Evolutionary conservation across 2,888 invertebrate species (phyloP), one percentile per base, ranked within the genome.

Genomic region (Abrostola tripartita): DNA sequence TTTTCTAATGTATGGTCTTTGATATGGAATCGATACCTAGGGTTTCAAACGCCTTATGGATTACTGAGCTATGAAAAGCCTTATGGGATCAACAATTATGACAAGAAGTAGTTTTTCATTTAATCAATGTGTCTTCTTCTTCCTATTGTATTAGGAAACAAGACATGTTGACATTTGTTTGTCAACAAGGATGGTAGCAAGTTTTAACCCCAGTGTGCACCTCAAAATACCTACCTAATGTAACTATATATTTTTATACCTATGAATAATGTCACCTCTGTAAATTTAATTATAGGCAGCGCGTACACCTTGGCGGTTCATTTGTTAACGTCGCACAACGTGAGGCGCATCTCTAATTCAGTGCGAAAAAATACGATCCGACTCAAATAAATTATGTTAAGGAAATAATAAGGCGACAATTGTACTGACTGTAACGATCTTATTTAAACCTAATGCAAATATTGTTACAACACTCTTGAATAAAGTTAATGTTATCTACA

Each of bases 261-360:
- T 55, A 49, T 65, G 65, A 72, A 72, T 76, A 76, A 78, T 65
- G 56, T 59, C 52, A 69, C 67, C 67, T 69, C 50, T n/a, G 61
- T 64, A 66, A 76, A 76, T 72, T 67, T 76, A 79, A 77, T 77
- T 76, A 69, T 68, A 65, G 67, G 65, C 64, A 52, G 38, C 50
- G 63, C 47, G 55, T 69, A 61, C 65, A 60, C 72, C 64, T 58
- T 65, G 51, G 62, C 54, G 61, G 67, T 68, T 76, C 76, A 79
- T 77, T 77, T 72, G 68, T 79, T 76, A 76, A 73, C 67, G 73
- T 69, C 68, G 52, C 51, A 61, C 37, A 63, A 63, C 67, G 61
- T 65, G 69, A 56, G 65, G 76, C 40, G 69, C 66, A 77, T 72
- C 58, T 52, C 57, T 79, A 77, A 79, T 77, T 69, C 65, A 60